Conservation (phyloP, 2,113 vertebrate species). For the Nothocercus julius region DNA sequence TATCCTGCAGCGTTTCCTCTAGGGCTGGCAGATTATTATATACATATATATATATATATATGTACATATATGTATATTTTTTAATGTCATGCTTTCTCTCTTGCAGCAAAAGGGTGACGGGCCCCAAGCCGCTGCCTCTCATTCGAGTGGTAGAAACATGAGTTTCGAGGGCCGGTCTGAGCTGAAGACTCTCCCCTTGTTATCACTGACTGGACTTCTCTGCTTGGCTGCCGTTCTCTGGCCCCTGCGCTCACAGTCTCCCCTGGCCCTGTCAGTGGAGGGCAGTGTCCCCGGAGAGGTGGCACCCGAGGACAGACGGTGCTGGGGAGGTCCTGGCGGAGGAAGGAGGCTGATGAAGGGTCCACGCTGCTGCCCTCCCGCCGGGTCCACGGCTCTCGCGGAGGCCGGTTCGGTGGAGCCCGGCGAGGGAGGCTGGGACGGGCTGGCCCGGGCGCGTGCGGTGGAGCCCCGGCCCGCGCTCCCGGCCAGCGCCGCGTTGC, state of each 20-base stretch:
- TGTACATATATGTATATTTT: too few relatives aligned
- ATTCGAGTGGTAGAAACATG: constrained; percentile 92
- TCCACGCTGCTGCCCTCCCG: neutral
- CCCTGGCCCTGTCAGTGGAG: neutral
- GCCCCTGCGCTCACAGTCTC: neutral
- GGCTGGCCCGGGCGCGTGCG: fast-evolving
- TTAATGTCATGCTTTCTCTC: neutral
- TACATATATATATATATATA: too few relatives aligned
- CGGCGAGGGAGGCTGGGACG: neutral
- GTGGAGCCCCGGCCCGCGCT: neutral
- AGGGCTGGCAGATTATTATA: neutral
- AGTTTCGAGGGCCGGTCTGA: neutral
- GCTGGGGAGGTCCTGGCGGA: neutral
- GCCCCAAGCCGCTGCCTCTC: constrained; percentile 86
- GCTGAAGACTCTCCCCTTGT: constrained; percentile 5
- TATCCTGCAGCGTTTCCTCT: neutral
- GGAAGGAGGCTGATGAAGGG: neutral
- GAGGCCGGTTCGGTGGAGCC: neutral
- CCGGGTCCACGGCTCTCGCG: neutral
- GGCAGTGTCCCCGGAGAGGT: neutral
- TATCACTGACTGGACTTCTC: neutral
- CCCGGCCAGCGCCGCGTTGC: neutral
- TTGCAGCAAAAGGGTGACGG: constrained; percentile 80
- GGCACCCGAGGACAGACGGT: neutral
- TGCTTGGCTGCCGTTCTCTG: neutral